Conservation (phyloP, 92 coral and sea anemone species). For the Bergia sp. region DNA sequence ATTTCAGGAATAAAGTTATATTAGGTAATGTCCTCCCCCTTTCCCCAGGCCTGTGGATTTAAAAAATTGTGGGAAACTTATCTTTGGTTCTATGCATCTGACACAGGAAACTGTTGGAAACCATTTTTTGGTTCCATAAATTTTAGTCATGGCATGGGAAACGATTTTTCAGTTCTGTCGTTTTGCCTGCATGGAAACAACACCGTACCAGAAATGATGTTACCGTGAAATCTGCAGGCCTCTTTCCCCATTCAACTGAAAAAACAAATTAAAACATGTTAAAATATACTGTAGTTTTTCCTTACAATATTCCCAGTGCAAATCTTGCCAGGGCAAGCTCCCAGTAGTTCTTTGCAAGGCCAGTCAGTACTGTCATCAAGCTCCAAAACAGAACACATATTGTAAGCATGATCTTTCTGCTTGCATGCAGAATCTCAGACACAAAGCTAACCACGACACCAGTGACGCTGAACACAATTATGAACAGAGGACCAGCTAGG, state of each 20-base stretch:
- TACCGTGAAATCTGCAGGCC: not conserved
- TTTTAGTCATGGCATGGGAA: no score
- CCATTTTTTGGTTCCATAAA: no score
- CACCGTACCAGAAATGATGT: not conserved
- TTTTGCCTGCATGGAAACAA: no score
- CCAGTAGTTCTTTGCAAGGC: conserved; percentile 25
- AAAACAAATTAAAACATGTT: not conserved
- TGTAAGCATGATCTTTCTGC: conserved; percentile 17
- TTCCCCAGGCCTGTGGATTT: no score
- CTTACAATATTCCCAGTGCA: conserved; percentile 43
- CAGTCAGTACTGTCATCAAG: not conserved
- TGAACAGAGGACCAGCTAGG: conserved; percentile 28
- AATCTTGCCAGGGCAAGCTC: conserved; percentile 29
- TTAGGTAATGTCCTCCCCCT: no score
- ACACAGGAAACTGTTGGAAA: no score
- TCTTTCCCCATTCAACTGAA: not conserved
- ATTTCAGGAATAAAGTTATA: no score
- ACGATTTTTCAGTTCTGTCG: no score
- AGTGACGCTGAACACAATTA: conserved; percentile 17
- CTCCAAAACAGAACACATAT: conserved; percentile 34
- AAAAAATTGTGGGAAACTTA: no score
- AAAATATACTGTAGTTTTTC: not conserved
- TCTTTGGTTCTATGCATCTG: no score
- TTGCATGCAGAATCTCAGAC: not conserved
- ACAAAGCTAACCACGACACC: conserved; percentile 22